phyloP scores from a whole-genome alignment of 2,888 invertebrate species.

The Carpatolechia fugitivella region DNA sequence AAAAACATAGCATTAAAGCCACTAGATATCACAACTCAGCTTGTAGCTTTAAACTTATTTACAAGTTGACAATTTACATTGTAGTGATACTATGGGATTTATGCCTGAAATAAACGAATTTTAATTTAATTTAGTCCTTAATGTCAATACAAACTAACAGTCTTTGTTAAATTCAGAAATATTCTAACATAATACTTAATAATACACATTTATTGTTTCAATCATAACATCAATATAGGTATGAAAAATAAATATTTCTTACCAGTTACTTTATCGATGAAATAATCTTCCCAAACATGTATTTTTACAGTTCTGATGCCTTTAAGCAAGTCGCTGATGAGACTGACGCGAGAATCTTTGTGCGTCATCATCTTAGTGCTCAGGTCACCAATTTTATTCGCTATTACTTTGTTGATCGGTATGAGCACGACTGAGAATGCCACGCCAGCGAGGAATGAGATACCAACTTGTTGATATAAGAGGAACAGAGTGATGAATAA shows the following conservation, averaged over 20 bases:
- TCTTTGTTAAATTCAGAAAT: no score
- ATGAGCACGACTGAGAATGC: slow-evolving; percentile 91
- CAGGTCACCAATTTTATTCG: slow-evolving; percentile 91
- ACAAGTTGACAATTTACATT: no score
- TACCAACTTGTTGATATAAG: slow-evolving; percentile 92
- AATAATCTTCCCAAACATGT: slow-evolving; percentile 96
- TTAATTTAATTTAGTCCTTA: no score
- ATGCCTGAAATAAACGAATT: no score
- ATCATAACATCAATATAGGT: not conserved
- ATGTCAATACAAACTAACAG: no score
- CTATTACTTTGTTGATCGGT: slow-evolving; percentile 94
- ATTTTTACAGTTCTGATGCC: slow-evolving; percentile 95
- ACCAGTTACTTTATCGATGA: slow-evolving; percentile 85
- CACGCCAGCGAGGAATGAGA: slow-evolving; percentile 94
- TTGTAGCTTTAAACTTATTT: no score
- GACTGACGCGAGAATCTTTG: slow-evolving; percentile 93
- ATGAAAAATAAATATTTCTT: slow-evolving; percentile 52
- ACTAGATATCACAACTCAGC: no score
- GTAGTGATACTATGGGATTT: no score
- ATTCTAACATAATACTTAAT: no score
- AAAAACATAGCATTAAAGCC: no score
- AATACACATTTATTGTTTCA: no score
- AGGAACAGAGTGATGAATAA: slow-evolving; percentile 89
- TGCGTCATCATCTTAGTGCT: slow-evolving; percentile 93
- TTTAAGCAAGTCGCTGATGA: slow-evolving; percentile 91